Evolutionary conservation across 2,797 vertebrate species (phyloP).

Genomic region (Gastrophryne carolinensis): DNA sequence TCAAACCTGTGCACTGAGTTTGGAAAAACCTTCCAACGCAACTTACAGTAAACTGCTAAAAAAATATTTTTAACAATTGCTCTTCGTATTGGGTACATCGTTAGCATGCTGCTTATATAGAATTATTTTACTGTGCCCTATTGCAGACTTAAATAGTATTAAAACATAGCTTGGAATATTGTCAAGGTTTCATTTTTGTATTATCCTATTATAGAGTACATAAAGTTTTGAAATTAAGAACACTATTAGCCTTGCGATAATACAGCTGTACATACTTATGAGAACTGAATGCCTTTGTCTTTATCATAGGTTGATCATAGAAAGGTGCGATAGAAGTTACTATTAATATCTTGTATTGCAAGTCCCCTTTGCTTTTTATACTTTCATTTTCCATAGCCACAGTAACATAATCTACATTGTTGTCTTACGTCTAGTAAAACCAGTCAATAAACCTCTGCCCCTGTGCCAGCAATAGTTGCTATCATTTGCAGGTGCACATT

Average conservation of each 20-base stretch:
- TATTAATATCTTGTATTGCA: background rate
- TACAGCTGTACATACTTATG: background rate
- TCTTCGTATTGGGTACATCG: too few relatives aligned
- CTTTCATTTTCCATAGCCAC: background rate
- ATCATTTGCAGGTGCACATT: slow-evolving; percentile 18
- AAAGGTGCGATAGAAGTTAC: background rate
- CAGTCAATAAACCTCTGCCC: slow-evolving; percentile 22
- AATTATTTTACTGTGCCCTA: too few relatives aligned
- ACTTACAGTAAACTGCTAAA: too few relatives aligned
- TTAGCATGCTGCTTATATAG: too few relatives aligned
- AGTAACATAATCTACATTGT: slow-evolving; percentile 5
- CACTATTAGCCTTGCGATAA: background rate
- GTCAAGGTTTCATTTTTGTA: too few relatives aligned
- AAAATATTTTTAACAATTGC: too few relatives aligned
- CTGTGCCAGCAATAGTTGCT: slow-evolving; percentile 18
- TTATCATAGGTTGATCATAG: background rate
- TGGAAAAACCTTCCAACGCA: too few relatives aligned
- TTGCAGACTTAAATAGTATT: too few relatives aligned
- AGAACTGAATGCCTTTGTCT: too few relatives aligned
- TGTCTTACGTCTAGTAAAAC: slow-evolving; percentile 5
- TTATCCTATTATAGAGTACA: too few relatives aligned
- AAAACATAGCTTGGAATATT: too few relatives aligned
- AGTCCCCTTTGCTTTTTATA: slow-evolving; percentile 2
- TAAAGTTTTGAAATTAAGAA: background rate
- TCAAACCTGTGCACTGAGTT: too few relatives aligned